Evolutionary conservation across 2,888 invertebrate species (phyloP).

Genomic region (Achlya flavicornis): DNA sequence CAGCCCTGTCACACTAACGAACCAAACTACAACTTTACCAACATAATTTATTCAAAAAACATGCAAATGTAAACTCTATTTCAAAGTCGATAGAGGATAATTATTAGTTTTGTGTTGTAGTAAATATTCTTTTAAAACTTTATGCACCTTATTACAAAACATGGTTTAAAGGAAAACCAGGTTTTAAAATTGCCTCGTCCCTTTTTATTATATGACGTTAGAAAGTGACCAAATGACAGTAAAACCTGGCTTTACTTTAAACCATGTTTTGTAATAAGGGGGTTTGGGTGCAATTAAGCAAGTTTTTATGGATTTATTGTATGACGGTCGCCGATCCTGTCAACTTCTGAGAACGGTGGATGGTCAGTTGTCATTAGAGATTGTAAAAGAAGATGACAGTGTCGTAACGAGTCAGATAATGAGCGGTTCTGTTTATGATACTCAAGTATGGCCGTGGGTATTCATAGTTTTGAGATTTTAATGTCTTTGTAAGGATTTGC

Average conservation of each 20-base stretch:
- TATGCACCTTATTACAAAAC: too few species aligned
- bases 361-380: constrained; percentile 69
- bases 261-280: too few species aligned
- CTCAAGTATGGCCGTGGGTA: constrained; percentile 29
- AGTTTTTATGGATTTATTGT: constrained; percentile 76
- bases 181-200: too few species aligned
- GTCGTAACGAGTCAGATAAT: constrained; percentile 72
- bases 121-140: constrained; percentile 57
- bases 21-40: constrained; percentile 34
- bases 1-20: constrained; percentile 62
- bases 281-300: constrained; percentile 71
- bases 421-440: constrained; percentile 56
- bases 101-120: constrained; percentile 18
- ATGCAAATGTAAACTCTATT: constrained; percentile 19
- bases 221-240: too few species aligned
- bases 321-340: constrained; percentile 59
- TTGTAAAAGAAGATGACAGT: constrained; percentile 75
- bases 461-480: neutral
- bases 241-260: too few species aligned
- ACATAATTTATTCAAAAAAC: constrained; percentile 10
- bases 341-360: constrained; percentile 75
- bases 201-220: too few species aligned
- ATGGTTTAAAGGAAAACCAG: too few species aligned
- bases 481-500: neutral
- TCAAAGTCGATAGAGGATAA: constrained; percentile 11